Evolutionary conservation across 2,888 invertebrate species (phyloP), one percentile per base, ranked within the genome.

Genomic region (Meiosimyza platycephala): DNA sequence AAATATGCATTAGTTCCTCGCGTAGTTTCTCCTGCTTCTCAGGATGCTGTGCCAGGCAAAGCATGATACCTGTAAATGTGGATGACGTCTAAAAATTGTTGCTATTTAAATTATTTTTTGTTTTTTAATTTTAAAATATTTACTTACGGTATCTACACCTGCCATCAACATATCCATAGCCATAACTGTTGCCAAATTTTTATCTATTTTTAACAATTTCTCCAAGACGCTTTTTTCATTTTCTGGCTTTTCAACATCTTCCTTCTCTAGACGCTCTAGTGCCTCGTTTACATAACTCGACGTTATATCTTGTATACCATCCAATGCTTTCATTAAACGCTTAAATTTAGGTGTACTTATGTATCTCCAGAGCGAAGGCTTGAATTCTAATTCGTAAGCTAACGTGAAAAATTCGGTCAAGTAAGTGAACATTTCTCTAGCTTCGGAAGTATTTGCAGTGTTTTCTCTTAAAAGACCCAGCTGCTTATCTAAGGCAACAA

Each of bases 151-250:
- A 82, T 94, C 93, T 28, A 93, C 90, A 72, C 93, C 93, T 59
- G 92, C 93, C 74, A 91, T 86, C 9, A 93, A 79, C 91, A 93
- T 91, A 82, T 94, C 93, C 80, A 91, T 89, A 1, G 91, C 91
- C 92, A 93, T 93, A 74, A 91, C 88, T 9, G 89, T 82, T 1
- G 93, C 93, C 11, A 92, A 89, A 80, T 88, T 89, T 76, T 89
- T 89, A 78, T 92, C 91, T 22, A 90, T 89, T 60, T 89, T 89
- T 40, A 92, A 82, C 12, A 93, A 83, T 79, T 90, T 91, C 83
- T 93, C 91, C 54, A 93, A 86, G 2, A 93, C 89, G 81, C 93
- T 92, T 33, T 88, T 85, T n/a, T 89, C 81, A 13, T 74, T 76
- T 22, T 79, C 80, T 1, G 78, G 73, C 16, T 79, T 79, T 28